phyloP scores from a whole-genome alignment of 2,797 vertebrate species.

The Parambassis ranga region DNA sequence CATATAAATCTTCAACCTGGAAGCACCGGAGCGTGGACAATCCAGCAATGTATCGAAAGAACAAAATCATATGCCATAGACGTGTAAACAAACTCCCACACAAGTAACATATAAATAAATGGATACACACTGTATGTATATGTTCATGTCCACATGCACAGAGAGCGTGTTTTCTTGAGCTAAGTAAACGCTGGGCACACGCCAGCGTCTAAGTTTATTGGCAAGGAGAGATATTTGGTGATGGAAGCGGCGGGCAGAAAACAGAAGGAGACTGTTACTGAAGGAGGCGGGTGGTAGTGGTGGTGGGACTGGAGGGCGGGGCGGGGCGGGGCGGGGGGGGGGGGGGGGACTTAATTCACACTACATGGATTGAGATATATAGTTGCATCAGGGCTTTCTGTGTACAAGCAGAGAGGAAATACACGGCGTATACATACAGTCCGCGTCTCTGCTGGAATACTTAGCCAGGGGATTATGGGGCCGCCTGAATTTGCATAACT shows the following conservation, averaged over 20 bases:
- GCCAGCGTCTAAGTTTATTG: constrained; percentile 40
- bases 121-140: background rate
- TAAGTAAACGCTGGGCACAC: constrained; percentile 5
- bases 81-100: constrained; percentile 67
- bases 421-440: constrained; percentile 41
- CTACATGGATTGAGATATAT: constrained; percentile 33
- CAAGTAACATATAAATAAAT: constrained; percentile 31
- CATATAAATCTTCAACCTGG: constrained; percentile 58
- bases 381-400: constrained; percentile 30
- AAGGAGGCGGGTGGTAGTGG: background rate
- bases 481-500: constrained; percentile 77
- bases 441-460: constrained; percentile 62
- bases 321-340: background rate
- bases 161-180: constrained; percentile 22
- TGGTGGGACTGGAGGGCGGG: background rate
- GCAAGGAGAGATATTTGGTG: constrained; percentile 22
- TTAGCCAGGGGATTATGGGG: constrained; percentile 67
- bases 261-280: constrained; percentile 35
- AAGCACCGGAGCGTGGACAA: constrained; percentile 24
- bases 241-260: constrained; percentile 23
- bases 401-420: constrained; percentile 35
- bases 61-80: constrained; percentile 43
- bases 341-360: constrained; percentile 51
- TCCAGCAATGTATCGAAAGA: background rate
- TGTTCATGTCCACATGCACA: background rate